phyloP scores from a whole-genome alignment of 2,113 vertebrate genomes.

The Charina bottae region DNA sequence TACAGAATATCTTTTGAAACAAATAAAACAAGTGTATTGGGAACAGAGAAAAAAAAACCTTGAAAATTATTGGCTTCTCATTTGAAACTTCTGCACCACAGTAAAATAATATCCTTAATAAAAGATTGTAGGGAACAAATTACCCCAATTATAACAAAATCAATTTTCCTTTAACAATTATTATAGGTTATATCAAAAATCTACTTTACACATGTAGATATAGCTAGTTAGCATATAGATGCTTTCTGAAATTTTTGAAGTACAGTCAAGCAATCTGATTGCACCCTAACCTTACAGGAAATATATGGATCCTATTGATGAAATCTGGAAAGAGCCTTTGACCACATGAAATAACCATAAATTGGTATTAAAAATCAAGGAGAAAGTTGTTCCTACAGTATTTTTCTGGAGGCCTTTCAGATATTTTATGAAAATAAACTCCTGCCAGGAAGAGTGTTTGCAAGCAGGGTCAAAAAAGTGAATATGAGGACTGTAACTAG shows the following conservation, averaged over 20 bases:
- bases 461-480: neutral
- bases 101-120: neutral
- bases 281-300: neutral
- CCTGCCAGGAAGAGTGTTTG: neutral
- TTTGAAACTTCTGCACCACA: neutral
- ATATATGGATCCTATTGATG: neutral
- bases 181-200: neutral
- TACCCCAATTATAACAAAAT: neutral
- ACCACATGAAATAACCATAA: neutral
- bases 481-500: neutral
- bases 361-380: neutral
- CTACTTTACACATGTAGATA: neutral
- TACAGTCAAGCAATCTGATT: neutral
- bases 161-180: neutral
- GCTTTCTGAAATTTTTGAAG: neutral
- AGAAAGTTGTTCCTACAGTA: neutral
- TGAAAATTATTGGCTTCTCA: neutral
- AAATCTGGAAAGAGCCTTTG: neutral
- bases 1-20: neutral
- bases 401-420: neutral
- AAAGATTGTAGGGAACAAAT: neutral
- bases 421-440: neutral
- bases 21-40: neutral
- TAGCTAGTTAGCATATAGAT: neutral
- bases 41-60: neutral